Base-by-base conservation (phyloP, 2,113 vertebrate species). In the Leucopsar rothschildi region DNA sequence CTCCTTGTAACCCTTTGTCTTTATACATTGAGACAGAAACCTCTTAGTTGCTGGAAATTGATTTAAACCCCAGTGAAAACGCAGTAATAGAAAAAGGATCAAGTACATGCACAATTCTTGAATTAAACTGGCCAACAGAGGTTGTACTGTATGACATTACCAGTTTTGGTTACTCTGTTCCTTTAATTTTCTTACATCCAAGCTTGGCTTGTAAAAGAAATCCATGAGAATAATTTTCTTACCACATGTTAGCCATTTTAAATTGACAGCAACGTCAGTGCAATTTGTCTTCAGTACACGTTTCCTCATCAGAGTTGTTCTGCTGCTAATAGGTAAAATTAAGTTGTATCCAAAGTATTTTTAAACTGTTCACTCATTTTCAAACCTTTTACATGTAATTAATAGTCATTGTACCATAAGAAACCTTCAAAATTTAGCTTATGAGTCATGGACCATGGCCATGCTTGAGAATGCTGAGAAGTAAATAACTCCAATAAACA, bases 321-420 rank as follows among this genome's bases (percentile, higher is more conserved):
- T 52, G 33, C 72, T 88, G 57, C 63, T 86, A 77, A 35, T 86
- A 97, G 70, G 91, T 90, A 95, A 83, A 90, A 86, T 92, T 69
- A 69, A 95, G 69, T 60, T 82, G 71, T 86, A 95, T 79, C 81
- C 71, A 35, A 86, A 72, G 23, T 82, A 81, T 66, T 90, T 91
- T 95, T 88, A 92, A 97, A 93, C 49, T 75, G 31, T 61, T 70
- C 75, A 23, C 76, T 97, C 92, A 60, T 72, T 96, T 92, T 96
- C 52, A 87, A 96, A 88, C 20, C 37, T 96, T 96, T 91, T 95
- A 65, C 40, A n/a, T 83, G 40, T 97, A 97, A 96, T 97, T 97
- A 97, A 73, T 71, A 94, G 73, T 94, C 86, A 93, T 45, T 68
- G 76, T 86, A 85, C 76, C 79, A 52, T 81, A 89, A 94, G 70